Evolutionary conservation across 2,113 vertebrate species (phyloP).

Genomic region (Ramphastos sulfuratus): DNA sequence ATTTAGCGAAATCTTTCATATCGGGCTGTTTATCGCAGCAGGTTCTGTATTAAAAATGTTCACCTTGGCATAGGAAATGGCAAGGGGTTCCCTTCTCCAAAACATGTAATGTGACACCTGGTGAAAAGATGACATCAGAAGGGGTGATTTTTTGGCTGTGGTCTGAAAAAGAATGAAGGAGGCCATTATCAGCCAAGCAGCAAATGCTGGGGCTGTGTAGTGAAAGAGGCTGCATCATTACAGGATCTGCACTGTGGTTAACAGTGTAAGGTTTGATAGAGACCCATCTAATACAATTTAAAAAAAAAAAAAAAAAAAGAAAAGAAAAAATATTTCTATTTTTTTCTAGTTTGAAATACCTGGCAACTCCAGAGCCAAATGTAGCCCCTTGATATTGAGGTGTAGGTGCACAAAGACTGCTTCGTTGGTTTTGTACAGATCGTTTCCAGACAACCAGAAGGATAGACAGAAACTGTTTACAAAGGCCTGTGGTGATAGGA

Average conservation of each 20-base stretch:
- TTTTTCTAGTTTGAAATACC: not conserved
- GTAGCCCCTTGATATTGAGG: fast-evolving
- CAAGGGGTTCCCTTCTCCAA: fast-evolving
- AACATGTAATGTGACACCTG: not conserved
- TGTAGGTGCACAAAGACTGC: not conserved
- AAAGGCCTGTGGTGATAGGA: too few relatives aligned
- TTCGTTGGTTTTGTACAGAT: fast-evolving
- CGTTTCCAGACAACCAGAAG: not conserved
- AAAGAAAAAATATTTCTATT: fast-evolving
- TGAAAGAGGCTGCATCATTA: not conserved
- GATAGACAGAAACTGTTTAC: too few relatives aligned
- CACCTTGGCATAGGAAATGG: not conserved
- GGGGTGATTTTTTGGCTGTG: not conserved
- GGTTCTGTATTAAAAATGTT: not conserved
- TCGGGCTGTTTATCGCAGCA: fast-evolving
- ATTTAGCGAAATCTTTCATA: not conserved
- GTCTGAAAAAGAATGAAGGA: not conserved
- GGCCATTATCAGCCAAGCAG: fast-evolving
- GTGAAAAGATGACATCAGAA: not conserved
- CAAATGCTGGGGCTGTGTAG: too few relatives aligned
- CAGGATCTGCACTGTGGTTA: not conserved
- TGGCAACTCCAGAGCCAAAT: not conserved
- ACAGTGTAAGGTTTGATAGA: not conserved
- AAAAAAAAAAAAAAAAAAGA: not conserved
- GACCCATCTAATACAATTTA: not conserved